Conservation (phyloP, 2,113 vertebrate species). For the Oncorhynchus kisutch region DNA sequence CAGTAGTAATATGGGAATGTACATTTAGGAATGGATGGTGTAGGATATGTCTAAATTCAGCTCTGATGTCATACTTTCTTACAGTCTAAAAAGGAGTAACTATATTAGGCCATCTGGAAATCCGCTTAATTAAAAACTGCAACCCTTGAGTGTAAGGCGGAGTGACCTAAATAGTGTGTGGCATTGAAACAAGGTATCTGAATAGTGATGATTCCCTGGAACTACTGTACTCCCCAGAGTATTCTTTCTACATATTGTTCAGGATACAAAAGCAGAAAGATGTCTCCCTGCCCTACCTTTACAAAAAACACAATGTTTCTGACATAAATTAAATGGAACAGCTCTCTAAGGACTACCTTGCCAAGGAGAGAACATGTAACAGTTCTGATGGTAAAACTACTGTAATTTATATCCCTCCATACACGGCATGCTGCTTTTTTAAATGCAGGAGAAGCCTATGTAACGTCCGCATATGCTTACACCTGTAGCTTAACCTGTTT, state of each 20-base stretch:
- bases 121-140: neutral
- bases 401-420: neutral
- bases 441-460: neutral
- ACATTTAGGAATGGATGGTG: neutral
- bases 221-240: neutral
- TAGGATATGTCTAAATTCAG: neutral
- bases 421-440: neutral
- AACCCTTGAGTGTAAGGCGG: neutral
- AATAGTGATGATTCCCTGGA: slow-evolving; percentile 21
- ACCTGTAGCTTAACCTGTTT: neutral
- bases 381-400: slow-evolving; percentile 3
- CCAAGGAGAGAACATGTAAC: neutral
- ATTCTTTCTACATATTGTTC: neutral
- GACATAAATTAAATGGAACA: slow-evolving; percentile 27
- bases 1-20: too few species aligned
- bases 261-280: slow-evolving; percentile 10
- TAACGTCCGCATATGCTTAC: slow-evolving; percentile 1
- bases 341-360: slow-evolving; percentile 9
- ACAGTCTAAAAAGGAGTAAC: neutral
- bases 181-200: slow-evolving; percentile 6
- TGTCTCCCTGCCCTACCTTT: neutral
- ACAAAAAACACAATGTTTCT: slow-evolving; percentile 7
- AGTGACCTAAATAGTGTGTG: slow-evolving; percentile 22
- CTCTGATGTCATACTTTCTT: neutral
- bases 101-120: slow-evolving; percentile 1